Percentiles rank a stretch among this genome's conserved stretches.
Conservation (phyloP, 2,888 invertebrate species). For the Mechanitis mazaeus region DNA sequence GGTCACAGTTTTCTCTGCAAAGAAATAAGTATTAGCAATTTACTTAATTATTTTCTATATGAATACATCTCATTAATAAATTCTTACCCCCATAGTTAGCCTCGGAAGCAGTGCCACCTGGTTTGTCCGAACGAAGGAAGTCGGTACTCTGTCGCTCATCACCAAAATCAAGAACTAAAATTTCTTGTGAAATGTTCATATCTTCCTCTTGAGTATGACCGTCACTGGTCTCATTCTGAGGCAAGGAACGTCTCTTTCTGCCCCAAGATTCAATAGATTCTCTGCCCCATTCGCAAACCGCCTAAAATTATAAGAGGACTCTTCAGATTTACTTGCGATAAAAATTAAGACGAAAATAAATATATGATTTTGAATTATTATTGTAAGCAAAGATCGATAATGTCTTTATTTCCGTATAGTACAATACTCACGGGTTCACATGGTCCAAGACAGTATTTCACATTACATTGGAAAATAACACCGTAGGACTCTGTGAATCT, state of each 20-base stretch:
- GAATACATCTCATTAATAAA: neutral
- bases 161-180: constrained; percentile 93
- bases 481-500: constrained; percentile 97
- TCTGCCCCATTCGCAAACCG: constrained; percentile 93
- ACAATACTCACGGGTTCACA: constrained; percentile 88
- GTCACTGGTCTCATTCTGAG: constrained; percentile 77
- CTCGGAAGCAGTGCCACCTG: constrained; percentile 76
- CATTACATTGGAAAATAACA: constrained; percentile 97
- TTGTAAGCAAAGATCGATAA: too few species aligned
- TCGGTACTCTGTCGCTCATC: constrained; percentile 89
- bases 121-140: constrained; percentile 85
- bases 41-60: constrained; percentile 4
- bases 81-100: constrained; percentile 84
- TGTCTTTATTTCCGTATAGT: too few species aligned
- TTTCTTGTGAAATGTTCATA: constrained; percentile 96
- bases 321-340: too few species aligned
- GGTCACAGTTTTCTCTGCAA: constrained; percentile 91
- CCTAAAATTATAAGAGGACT: constrained; percentile 65
- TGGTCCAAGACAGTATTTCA: constrained; percentile 95
- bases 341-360: too few species aligned
- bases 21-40: constrained; percentile 18
- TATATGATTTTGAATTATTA: too few species aligned
- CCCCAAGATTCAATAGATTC: constrained; percentile 95
- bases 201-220: constrained; percentile 83
- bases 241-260: constrained; percentile 86